Conservation (phyloP, 2,888 invertebrate species). For the Cremastinae sp. region DNA sequence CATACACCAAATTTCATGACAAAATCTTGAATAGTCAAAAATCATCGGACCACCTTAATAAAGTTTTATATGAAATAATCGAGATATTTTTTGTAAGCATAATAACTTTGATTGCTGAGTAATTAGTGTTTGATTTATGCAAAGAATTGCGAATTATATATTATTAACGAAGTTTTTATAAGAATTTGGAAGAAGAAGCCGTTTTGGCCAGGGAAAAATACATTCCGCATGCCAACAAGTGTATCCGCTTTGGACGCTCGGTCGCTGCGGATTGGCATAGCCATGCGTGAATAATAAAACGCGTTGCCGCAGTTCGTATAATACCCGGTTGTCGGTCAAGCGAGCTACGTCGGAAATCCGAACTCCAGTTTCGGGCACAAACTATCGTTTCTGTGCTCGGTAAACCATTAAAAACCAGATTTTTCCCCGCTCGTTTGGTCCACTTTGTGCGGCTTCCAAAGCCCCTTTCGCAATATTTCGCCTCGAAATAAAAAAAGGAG, state of each 20-base stretch:
- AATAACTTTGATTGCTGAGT: too few relatives aligned
- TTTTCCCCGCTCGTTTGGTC: neutral
- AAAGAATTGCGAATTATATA: too few relatives aligned
- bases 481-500: neutral
- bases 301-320: slow-evolving; percentile 31
- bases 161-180: too few relatives aligned
- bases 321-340: slow-evolving; percentile 37
- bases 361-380: slow-evolving; percentile 32
- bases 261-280: slow-evolving; percentile 18
- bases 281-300: slow-evolving; percentile 48
- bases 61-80: too few relatives aligned
- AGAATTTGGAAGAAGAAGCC: neutral
- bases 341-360: slow-evolving; percentile 45
- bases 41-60: too few relatives aligned
- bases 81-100: too few relatives aligned
- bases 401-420: neutral
- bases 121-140: too few relatives aligned
- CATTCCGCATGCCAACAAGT: neutral
- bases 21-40: too few relatives aligned
- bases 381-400: slow-evolving; percentile 3
- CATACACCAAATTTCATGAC: too few relatives aligned
- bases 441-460: neutral
- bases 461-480: too few relatives aligned
- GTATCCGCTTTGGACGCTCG: neutral
- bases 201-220: neutral